phyloP scores from a whole-genome alignment of 2,113 vertebrate genomes.

The Cinclus mexicanus region DNA sequence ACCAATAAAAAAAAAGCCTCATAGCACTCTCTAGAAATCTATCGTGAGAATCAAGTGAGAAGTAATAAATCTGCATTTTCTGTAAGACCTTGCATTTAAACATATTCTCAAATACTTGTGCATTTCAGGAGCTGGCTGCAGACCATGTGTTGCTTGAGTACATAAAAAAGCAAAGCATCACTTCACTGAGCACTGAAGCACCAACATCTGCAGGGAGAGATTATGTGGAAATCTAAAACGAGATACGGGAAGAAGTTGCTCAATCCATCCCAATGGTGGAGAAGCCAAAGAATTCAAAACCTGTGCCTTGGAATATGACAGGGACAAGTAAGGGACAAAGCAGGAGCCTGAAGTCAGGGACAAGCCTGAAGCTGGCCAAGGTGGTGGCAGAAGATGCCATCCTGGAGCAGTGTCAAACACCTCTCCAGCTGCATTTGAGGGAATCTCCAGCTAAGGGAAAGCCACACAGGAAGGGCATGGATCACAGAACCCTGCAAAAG shows the following conservation, averaged over 20 bases:
- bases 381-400: accelerated
- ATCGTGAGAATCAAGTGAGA: constrained; percentile 8
- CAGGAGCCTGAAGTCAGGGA: not conserved
- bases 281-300: not conserved
- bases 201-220: constrained; percentile 9
- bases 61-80: constrained; percentile 23
- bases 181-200: not conserved
- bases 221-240: not conserved
- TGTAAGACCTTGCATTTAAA: constrained; percentile 36
- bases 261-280: not conserved
- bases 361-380: accelerated
- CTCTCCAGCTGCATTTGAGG: not conserved
- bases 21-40: constrained; percentile 35
- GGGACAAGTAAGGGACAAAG: not conserved
- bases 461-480: not conserved
- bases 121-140: constrained; percentile 19
- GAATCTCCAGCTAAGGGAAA: not conserved
- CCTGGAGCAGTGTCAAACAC: not conserved
- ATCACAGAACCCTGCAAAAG: not conserved
- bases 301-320: not conserved
- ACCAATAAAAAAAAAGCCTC: not conserved
- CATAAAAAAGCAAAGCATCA: not conserved
- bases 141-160: not conserved
- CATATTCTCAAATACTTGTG: constrained; percentile 2
- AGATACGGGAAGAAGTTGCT: not conserved